Evolutionary conservation across 2,888 invertebrate genomes (phyloP).

Genomic region (Anodontia alba): DNA sequence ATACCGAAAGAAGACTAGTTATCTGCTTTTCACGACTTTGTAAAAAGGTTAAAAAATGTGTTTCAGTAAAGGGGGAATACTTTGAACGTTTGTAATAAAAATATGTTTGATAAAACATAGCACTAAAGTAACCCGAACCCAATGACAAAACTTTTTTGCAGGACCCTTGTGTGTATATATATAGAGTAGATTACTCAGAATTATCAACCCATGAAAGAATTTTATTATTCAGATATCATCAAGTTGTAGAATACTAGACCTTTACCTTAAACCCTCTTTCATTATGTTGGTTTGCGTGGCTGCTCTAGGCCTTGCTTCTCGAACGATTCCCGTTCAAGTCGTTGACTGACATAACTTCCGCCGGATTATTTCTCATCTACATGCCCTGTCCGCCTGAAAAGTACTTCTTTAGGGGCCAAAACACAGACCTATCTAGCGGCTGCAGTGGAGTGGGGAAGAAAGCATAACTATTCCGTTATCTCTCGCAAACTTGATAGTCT

Average conservation of each 20-base stretch:
- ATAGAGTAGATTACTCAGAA: no score
- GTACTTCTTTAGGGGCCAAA: slow-evolving; percentile 83
- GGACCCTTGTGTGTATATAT: no score
- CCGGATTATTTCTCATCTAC: slow-evolving; percentile 78
- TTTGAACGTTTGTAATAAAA: no score
- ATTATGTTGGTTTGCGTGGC: slow-evolving; percentile 42
- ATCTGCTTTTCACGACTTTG: no score
- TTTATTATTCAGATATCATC: background rate
- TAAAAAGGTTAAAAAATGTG: no score
- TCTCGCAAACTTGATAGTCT: slow-evolving; percentile 75
- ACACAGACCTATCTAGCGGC: slow-evolving; percentile 84
- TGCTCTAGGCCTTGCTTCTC: slow-evolving; percentile 48
- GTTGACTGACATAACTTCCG: slow-evolving; percentile 75
- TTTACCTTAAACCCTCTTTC: slow-evolving; percentile 53
- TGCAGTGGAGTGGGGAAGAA: slow-evolving; percentile 78
- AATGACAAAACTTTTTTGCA: no score
- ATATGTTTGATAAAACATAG: no score
- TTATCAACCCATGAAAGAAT: background rate
- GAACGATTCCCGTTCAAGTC: slow-evolving; percentile 41
- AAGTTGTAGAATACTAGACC: background rate
- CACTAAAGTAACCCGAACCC: no score
- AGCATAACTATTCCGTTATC: slow-evolving; percentile 82
- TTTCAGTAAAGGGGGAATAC: no score
- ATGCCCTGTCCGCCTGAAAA: slow-evolving; percentile 57
- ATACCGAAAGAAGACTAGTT: no score